A percentile compares a stretch with the other conserved stretches of the same genome.
These are phyloP conservation scores for Typhlomys cinereus DNA, from an alignment of 2,113 vertebrate genomes.

Conservation along the genomic window DNA sequence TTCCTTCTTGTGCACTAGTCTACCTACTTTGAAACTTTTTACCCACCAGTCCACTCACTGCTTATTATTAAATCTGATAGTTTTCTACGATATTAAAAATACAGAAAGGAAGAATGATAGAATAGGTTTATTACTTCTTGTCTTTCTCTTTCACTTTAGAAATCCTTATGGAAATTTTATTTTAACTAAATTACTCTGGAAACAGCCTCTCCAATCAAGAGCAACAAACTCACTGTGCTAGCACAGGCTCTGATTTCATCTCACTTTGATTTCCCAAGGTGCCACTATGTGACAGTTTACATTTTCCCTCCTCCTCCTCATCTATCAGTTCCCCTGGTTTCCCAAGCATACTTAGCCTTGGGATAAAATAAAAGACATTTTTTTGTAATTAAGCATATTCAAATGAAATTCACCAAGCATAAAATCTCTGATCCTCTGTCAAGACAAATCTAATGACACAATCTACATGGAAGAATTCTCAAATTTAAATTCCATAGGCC, in stretches of 20 bases:
- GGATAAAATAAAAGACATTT: conserved; percentile 58
- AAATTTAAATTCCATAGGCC: conserved; percentile 31
- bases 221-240: neutral
- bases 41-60: neutral
- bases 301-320: conserved; percentile 46
- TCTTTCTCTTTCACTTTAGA: conserved; percentile 48
- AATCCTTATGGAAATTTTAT: conserved; percentile 24
- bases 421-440: conserved; percentile 54
- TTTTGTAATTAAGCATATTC: conserved; percentile 59
- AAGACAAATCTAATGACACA: conserved; percentile 25
- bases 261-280: conserved; percentile 68
- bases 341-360: conserved; percentile 37
- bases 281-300: conserved; percentile 45
- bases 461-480: conserved; percentile 26
- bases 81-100: neutral
- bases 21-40: neutral
- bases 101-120: neutral
- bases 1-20: neutral
- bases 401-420: conserved; percentile 60
- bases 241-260: conserved; percentile 44
- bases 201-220: conserved; percentile 55
- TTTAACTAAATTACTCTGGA: conserved; percentile 44
- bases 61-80: neutral
- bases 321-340: conserved; percentile 51
- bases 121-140: neutral